Base-by-base conservation (phyloP, 2,797 vertebrate species). In the Sarcoramphus papa region DNA sequence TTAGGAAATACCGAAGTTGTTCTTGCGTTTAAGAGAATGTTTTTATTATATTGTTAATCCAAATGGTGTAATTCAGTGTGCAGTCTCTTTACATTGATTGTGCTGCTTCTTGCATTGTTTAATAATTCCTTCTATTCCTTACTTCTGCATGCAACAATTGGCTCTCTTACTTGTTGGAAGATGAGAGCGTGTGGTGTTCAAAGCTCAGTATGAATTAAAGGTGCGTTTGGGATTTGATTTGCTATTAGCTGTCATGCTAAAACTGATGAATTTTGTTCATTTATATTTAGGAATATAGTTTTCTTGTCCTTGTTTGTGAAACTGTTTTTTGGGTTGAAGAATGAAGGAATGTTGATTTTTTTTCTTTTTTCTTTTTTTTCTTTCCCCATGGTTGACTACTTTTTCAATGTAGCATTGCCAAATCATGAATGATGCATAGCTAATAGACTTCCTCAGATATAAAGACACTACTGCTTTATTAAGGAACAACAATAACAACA, bases 121-220 rank as follows among this genome's bases (percentile, higher is more conserved):
- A 96, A 88, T 96, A 94, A 96, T 94, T 75, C 89, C 79, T 94
- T 95, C 93, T 97, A 12, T 97, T 97, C 96, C 97, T 97, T 97
- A 96, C 96, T 91, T 96, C 94, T 95, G 94, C 95, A 92, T 93
- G 96, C 97, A 95, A 97, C 95, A 93, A 92, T 92, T 97, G 94
- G 93, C 92, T 97, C 96, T 97, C 95, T 96, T 82, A 96, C 92
- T 97, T 97, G 91, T 95, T 95, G 94, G 95, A 97, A 92, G 95
- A 96, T 96, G 95, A 97, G 96, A 96, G 95, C 5, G 81, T 95
- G 87, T 97, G 96, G 60, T 97, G 91, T 94, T 97, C 91, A 96
- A 97, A 96, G 91, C 93, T 95, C 95, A 95, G 91, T 97, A 81
- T 96, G 95, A 96, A 96, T 95, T 96, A 92, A 97, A 97, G 96